A percentile compares a stretch with the other conserved stretches of the same genome.
These are phyloP conservation scores for Drosophila rubida DNA, from an alignment of 2,888 invertebrate species.

Conservation along the genomic window DNA sequence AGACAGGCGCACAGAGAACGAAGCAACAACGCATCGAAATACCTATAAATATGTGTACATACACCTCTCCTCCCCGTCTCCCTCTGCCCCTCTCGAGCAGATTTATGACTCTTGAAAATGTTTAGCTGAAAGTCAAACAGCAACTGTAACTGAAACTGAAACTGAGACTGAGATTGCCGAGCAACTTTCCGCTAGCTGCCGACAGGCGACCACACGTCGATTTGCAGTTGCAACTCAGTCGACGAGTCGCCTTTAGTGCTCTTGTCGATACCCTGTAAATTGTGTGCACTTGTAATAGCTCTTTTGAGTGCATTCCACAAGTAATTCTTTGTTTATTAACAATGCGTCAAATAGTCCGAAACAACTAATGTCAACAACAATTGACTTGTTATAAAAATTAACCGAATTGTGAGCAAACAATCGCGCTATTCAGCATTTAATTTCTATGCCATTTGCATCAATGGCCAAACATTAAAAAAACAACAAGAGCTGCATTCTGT, in stretches of 20 bases:
- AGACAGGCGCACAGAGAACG: neutral
- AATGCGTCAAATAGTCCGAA: too few species aligned
- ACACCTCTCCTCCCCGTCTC: neutral
- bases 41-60: slow-evolving; percentile 6
- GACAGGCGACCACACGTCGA: slow-evolving; percentile 2
- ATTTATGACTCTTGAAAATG: slow-evolving; percentile 70
- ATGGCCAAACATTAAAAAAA: too few species aligned
- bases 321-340: too few species aligned
- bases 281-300: too few species aligned
- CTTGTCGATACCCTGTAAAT: neutral
- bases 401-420: too few species aligned
- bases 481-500: too few species aligned
- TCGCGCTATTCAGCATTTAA: too few species aligned
- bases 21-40: slow-evolving; percentile 11
- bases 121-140: slow-evolving; percentile 44
- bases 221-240: slow-evolving; percentile 4
- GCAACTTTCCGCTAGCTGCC: slow-evolving; percentile 32
- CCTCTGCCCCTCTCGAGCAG: slow-evolving; percentile 28
- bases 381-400: too few species aligned
- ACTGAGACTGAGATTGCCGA: slow-evolving; percentile 37
- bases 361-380: too few species aligned
- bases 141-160: slow-evolving; percentile 41
- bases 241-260: too few species aligned
- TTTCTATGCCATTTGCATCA: too few species aligned
- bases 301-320: too few species aligned